Base-by-base conservation (phyloP, 2,113 vertebrate species). In the Atlantisia rogersi region DNA sequence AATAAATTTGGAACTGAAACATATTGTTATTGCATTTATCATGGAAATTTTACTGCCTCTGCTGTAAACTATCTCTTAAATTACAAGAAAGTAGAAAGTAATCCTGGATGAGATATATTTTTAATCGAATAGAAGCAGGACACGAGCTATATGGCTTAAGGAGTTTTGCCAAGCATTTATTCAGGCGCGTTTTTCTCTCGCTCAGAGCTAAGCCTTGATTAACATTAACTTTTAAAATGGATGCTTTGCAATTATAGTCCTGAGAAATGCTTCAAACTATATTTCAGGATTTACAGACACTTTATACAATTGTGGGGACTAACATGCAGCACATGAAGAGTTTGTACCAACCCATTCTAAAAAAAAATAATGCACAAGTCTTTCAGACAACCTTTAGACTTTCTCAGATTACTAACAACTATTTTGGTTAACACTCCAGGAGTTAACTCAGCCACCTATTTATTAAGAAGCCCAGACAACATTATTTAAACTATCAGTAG, bases 311-410 rank as follows among this genome's bases (percentile, higher is more conserved):
- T 65, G 44, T 65, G 15, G 82, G 29, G 35, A 64, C 15, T 53
- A 70, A 55, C 26, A 48, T 42, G 67, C 39, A 86, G 44, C 31
- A 20, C 18, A 32, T 44, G 28, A 92, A 90, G 48, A 90, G 40
- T 73, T 94, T 94, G 11, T 78, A 89, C 59, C 59, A 92, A 70
- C 16, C 29, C 11, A 12, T 37, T 94, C 48, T 93, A 50, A 50
- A 17, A 62, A 50, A 79, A 79, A 64, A 67, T 15, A 52, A 52
- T 20, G 20, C 35, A 20, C 11, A 63, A 91, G 52, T 64, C 59
- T 97, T 96, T 94, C 84, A 96, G 95, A 78, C 42, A 85, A 93
- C 55, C 42, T 87, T 86, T 39, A 74, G 52, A 67, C 71, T 97
- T 94, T 58, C 73, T 96, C 62, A 77, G 63, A 48, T 94, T 95